These are phyloP conservation scores for Lophius piscatorius DNA, from an alignment of 2,113 vertebrate genomes.

Conservation along the genomic window DNA sequence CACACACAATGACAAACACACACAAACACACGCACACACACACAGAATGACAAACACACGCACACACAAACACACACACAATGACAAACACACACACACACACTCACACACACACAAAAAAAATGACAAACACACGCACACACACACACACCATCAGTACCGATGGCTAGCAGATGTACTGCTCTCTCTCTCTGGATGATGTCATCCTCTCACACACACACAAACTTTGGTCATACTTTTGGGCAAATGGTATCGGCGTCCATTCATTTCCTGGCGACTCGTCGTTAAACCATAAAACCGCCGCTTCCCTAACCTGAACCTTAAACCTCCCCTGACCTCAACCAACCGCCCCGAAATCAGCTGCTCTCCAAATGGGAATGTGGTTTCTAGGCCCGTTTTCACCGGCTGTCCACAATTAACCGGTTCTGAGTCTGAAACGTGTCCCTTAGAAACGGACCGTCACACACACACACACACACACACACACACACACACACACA, in stretches of 20 bases:
- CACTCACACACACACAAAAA: too few species aligned
- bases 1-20: too few species aligned
- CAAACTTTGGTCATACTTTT: neutral
- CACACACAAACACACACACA: too few species aligned
- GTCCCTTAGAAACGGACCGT: neutral
- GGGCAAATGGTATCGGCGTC: neutral
- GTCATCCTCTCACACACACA: slow-evolving; percentile 21
- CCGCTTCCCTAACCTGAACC: neutral
- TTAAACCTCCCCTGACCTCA: neutral
- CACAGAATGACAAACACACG: too few species aligned
- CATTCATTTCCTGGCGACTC: neutral
- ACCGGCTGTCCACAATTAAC: neutral
- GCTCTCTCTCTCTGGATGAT: slow-evolving; percentile 9
- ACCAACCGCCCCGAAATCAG: neutral
- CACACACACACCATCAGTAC: neutral
- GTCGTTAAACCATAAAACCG: too few species aligned
- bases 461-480: slow-evolving; percentile 11
- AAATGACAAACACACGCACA: neutral
- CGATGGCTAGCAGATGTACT: slow-evolving; percentile 34
- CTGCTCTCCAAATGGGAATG: neutral
- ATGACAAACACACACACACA: too few species aligned
- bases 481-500: slow-evolving; percentile 12
- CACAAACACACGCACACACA: too few species aligned
- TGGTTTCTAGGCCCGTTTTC: neutral
- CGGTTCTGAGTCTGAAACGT: neutral